phyloP scores from a whole-genome alignment of 2,888 invertebrate species.

The Drosophila pseudotakahashii region DNA sequence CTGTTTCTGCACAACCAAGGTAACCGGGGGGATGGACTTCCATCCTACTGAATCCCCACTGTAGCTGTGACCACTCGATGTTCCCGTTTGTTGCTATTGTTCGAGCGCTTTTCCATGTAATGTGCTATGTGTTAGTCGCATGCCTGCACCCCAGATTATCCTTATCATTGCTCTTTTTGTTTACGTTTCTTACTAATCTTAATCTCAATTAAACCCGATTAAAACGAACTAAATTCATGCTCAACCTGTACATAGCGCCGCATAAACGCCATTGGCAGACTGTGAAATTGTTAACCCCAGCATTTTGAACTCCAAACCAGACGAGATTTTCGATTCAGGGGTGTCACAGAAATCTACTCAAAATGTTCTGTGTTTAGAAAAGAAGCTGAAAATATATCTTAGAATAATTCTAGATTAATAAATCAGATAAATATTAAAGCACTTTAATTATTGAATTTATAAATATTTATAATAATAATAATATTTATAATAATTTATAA shows the following conservation, averaged over 20 bases:
- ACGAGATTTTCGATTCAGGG: constrained; percentile 1
- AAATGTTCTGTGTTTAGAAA: no score
- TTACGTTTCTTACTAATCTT: constrained; percentile 15
- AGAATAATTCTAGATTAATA: no score
- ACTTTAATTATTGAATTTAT: no score
- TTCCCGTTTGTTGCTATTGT: constrained; percentile 20
- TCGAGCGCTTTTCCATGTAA: constrained; percentile 34
- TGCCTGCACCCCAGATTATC: constrained; percentile 26
- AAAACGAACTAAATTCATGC: constrained; percentile 25
- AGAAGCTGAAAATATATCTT: no score
- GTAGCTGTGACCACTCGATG: constrained; percentile 33
- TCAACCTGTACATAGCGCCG: constrained; percentile 27
- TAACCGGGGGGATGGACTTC: constrained; percentile 80
- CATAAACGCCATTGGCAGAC: constrained; percentile 40
- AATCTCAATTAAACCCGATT: constrained; percentile 16
- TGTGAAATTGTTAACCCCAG: constrained; percentile 34
- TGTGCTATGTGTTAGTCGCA: constrained; percentile 30
- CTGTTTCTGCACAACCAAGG: constrained; percentile 98
- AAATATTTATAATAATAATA: no score
- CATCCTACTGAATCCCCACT: neutral
- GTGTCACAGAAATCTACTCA: constrained; percentile 6
- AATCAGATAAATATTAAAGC: no score
- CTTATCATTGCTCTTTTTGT: constrained; percentile 27
- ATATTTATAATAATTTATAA: no score
- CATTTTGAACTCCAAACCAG: constrained; percentile 25